Evolutionary conservation across 1,140 invertebrate species (phyloP), one percentile per base, ranked within the genome.

Genomic region (Pseudachorutes palmiensis): DNA sequence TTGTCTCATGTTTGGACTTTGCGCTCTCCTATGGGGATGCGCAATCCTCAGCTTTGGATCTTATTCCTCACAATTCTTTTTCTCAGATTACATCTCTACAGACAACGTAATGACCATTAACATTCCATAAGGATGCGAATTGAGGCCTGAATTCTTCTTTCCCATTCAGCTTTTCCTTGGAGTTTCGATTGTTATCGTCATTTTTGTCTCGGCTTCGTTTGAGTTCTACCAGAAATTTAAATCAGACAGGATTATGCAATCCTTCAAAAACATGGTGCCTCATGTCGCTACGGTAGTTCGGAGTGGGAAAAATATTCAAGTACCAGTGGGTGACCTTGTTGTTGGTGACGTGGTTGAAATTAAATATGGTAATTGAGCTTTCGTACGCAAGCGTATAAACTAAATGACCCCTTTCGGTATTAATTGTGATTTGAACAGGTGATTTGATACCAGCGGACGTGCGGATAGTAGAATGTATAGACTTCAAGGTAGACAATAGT

Each of bases 151-250:
- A 51, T 19, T 1, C 14, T 36, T 62, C 41, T 62, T 36, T 2
- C 16, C 16, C 26, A 16, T 64, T 41, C 22, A 26, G 33, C 28
- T 63, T 84, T 97, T 93, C 81, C 85, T 97, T 76, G 94, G 93
- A 77, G 88, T 97, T 79, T 93, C 97, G 77, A 84, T 98, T 80
- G 87, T 93, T 74, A 88, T 89, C 79, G 94, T 97, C 73, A 94
- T 97, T 65, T 91, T 97, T 80, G 90, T 98, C 73, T 97, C 94
- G 76, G 94, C 93, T 77, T 90, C 92, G 79, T 97, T 97, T 84
- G 96, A 94, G 71, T 97, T 97, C 82, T 97, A 96, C 80, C 94
- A 97, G 83, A 93, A 97, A 83, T 92, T 89, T 80, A 97, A 97
- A 82, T 94, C 91, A 75, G 91, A 91, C 70, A 91, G 90, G 79